Conservation (phyloP, 2,888 invertebrate genomes). For the Drosophila colorata region DNA sequence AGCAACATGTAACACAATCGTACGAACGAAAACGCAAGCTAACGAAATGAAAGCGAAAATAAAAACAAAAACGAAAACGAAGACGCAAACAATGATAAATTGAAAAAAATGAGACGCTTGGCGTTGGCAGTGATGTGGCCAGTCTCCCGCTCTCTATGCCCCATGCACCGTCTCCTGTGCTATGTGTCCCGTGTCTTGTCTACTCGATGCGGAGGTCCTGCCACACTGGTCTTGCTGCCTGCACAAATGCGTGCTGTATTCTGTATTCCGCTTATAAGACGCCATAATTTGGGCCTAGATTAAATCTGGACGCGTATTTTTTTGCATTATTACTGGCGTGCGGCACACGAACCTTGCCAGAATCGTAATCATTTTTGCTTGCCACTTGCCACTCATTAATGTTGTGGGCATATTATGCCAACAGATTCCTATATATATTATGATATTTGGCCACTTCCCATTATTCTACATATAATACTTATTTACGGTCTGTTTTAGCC, state of each 20-base stretch:
- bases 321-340: slow-evolving; percentile 30
- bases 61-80: slow-evolving; percentile 10
- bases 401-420: slow-evolving; percentile 18
- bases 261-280: slow-evolving; percentile 23
- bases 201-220: background rate
- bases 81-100: slow-evolving; percentile 53
- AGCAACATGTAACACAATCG: slow-evolving; percentile 40
- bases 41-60: slow-evolving; percentile 10
- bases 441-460: background rate
- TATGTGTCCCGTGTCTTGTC: background rate
- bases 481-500: too few relatives aligned
- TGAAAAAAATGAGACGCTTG: slow-evolving; percentile 25
- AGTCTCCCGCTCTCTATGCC: background rate
- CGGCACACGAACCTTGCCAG: slow-evolving; percentile 22
- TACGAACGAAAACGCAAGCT: slow-evolving; percentile 3
- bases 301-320: slow-evolving; percentile 45
- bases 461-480: background rate
- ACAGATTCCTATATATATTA: background rate
- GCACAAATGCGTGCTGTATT: slow-evolving; percentile 17
- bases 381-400: slow-evolving; percentile 11
- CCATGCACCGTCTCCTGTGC: background rate
- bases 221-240: background rate
- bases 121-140: slow-evolving; percentile 1
- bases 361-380: slow-evolving; percentile 31
- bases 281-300: slow-evolving; percentile 46